Evolutionary conservation across 2,888 invertebrate species (phyloP), one percentile per base, ranked within the genome.

Genomic region (Nymphalis polychloros): DNA sequence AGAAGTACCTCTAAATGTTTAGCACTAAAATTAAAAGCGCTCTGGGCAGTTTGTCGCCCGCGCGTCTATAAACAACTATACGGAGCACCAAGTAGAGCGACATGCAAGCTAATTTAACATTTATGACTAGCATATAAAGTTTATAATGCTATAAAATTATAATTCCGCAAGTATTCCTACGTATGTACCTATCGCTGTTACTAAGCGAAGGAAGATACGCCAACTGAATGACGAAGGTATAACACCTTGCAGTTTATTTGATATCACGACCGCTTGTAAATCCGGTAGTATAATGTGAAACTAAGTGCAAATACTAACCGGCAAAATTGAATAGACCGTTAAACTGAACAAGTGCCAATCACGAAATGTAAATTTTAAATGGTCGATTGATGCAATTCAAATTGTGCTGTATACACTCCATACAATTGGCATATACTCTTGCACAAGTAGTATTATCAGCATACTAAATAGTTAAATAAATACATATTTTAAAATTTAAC

Each of bases 371-470:
- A 72, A 76, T 79, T 76, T 66, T 65, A 77, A 77, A 73, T 67
- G 76, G 76, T 70, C 75, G 77, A 71, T 64, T 78, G 73, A 78
- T 79, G 77, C 77, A 72, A 73, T 78, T 75, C 73, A 77, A 73
- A 78, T 78, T 76, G 75, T 74, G 71, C 68, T 61, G 72, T 79
- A 77, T 77, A 77, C 71, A 75, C 76, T 80, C 80, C 80, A 79
- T 83, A 81, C 77, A 79, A 82, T 83, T 85, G 84, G 83, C 83
- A 83, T 83, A 79, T 77, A 78, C 73, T 83, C 83, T 82, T 83
- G 79, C 77, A 78, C 73, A 75, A 61, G 69, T 73, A 77, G 77
- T 80, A 81, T 80, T 78, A 80, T 81, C 79, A 76, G 85, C 83
- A 86, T 86, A 84, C 81, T 81, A 86, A 87, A 78, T 78, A 78